Base-by-base conservation (phyloP, 1,140 invertebrate species). In the Delia radicum region DNA sequence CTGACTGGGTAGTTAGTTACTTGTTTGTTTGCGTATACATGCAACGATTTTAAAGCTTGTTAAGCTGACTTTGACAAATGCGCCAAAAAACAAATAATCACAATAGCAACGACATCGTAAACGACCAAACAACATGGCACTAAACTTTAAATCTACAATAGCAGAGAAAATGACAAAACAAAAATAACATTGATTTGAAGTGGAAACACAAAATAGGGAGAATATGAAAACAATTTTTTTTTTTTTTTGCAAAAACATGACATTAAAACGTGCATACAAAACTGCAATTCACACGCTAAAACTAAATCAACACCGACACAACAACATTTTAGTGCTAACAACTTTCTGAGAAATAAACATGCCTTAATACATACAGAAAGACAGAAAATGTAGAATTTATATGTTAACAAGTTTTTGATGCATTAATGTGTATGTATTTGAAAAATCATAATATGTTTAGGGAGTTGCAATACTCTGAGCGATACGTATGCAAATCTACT, bases 211-310 rank as follows among this genome's bases (percentile, higher is more conserved):
- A 55, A 55, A 55, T 55, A 7, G 18, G 21, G 18, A 55, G 48
- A 21, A 21, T 21, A 21, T 24, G 18, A 55, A 21, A 55, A 55
- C n/a, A n/a, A n/a, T n/a, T n/a, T n/a, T n/a, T n/a, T n/a, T n/a
- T n/a, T n/a, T n/a, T n/a, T n/a, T n/a, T 55, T 15, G 48, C 18
- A 55, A 55, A 21, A 55, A 55, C 48, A 55, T 55, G 48, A 55
- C n/a, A 55, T 55, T 55, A 55, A 55, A 55, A 55, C 48, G 48
- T 55, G 48, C n/a, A 55, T 55, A 55, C 48, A 55, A 55, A 55
- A 55, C 48, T 24, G 48, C 48, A 55, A 55, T 55, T 55, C 48
- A 55, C 48, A 55, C 48, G 48, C 48, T 55, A 55, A 18, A 55
- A 55, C 18, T 55, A 55, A 55, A 55, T 55, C 18, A 55, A 55